A percentile compares a stretch with the other conserved stretches of the same genome.
Conservation (phyloP, 2,888 invertebrate genomes). For the Cosmopolites sordidus region DNA sequence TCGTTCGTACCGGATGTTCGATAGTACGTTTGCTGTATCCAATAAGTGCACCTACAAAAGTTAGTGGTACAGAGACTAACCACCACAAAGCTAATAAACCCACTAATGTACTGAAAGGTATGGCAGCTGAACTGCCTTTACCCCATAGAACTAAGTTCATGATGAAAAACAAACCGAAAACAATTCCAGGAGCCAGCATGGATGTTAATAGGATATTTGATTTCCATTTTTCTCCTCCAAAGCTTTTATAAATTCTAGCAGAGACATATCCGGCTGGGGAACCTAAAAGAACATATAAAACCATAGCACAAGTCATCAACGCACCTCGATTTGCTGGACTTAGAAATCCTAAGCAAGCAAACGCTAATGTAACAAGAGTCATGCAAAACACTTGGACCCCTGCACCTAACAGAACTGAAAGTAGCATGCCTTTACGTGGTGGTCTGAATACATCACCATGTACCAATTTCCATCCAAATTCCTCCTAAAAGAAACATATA, state of each 20-base stretch:
- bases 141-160: slow-evolving; percentile 96
- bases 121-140: slow-evolving; percentile 92
- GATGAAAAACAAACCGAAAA: slow-evolving; percentile 94
- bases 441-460: slow-evolving; percentile 98
- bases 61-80: slow-evolving; percentile 95
- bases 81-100: slow-evolving; percentile 95
- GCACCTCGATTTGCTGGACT: slow-evolving; percentile 98
- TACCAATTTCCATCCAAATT: slow-evolving; percentile 96
- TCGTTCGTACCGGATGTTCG: slow-evolving; percentile 96
- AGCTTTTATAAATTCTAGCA: slow-evolving; percentile 96
- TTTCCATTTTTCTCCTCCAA: slow-evolving; percentile 98
- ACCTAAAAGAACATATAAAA: slow-evolving; percentile 93
- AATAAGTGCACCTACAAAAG: slow-evolving; percentile 97
- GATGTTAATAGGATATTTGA: slow-evolving; percentile 95
- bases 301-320: slow-evolving; percentile 96
- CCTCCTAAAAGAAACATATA: slow-evolving; percentile 59
- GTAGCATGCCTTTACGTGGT: slow-evolving; percentile 91
- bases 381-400: slow-evolving; percentile 96
- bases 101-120: slow-evolving; percentile 93
- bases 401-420: slow-evolving; percentile 93
- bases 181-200: slow-evolving; percentile 92
- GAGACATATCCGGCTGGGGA: slow-evolving; percentile 96
- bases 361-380: slow-evolving; percentile 91
- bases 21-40: slow-evolving; percentile 94
- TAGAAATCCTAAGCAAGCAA: slow-evolving; percentile 98